Percentiles rank a stretch among this genome's conserved stretches.
Evolutionary conservation across 2,888 invertebrate species (phyloP).

Genomic region (Syrphus vitripennis): DNA sequence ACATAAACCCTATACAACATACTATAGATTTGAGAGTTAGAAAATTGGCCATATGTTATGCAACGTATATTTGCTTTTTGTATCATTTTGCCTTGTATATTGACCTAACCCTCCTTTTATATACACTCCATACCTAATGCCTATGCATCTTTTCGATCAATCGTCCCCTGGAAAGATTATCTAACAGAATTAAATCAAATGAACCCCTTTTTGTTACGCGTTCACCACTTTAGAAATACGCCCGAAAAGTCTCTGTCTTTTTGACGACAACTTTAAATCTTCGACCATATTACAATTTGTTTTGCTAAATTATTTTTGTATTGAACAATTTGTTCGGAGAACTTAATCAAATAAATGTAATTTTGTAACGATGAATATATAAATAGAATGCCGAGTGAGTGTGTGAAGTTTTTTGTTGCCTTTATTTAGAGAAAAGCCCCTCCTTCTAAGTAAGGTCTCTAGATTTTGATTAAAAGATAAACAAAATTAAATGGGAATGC

Average conservation of each 20-base stretch:
- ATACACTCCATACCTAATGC: neutral
- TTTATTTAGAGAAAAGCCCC: neutral
- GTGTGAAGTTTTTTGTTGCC: conserved; percentile 1
- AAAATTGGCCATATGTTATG: conserved; percentile 71
- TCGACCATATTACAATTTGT: conserved; percentile 48
- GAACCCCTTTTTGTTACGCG: conserved; percentile 47
- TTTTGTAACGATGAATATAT: conserved; percentile 19
- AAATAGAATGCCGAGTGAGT: no score
- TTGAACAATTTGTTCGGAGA: conserved; percentile 46
- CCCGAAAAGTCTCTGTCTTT: conserved; percentile 13
- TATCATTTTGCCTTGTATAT: conserved; percentile 57
- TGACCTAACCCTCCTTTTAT: conserved; percentile 37
- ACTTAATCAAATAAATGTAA: conserved; percentile 65
- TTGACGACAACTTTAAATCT: neutral
- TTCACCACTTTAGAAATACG: neutral
- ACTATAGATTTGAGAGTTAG: conserved; percentile 3
- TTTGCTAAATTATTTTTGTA: conserved; percentile 64
- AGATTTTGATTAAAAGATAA: conserved; percentile 57
- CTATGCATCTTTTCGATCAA: neutral
- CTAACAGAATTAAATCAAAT: conserved; percentile 41
- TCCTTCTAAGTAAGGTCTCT: neutral
- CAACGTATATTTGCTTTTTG: conserved; percentile 62
- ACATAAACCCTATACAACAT: conserved; percentile 35
- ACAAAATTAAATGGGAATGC: conserved; percentile 32
- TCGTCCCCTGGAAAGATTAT: conserved; percentile 41